Evolutionary conservation across 2,113 vertebrate genomes (phyloP).

Genomic region (Proteles cristata): DNA sequence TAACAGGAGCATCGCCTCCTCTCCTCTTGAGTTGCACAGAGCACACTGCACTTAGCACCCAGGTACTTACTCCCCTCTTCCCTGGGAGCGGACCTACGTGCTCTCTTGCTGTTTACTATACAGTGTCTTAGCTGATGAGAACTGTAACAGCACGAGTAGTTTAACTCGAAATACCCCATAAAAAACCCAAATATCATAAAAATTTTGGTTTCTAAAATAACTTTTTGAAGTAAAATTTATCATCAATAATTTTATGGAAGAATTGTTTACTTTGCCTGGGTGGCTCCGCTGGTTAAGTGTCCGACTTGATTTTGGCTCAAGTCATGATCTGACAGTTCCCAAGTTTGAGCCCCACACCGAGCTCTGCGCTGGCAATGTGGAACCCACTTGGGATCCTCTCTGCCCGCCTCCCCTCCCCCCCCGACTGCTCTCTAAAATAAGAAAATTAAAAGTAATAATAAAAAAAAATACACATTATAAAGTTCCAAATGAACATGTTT

Average conservation of each 20-base stretch:
- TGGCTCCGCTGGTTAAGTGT: no score
- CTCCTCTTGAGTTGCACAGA: neutral
- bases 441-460: no score
- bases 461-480: neutral
- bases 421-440: no score
- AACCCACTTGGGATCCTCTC: no score
- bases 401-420: no score
- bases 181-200: neutral
- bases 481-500: neutral
- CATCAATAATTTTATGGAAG: neutral
- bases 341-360: no score
- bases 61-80: neutral
- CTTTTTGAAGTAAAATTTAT: neutral
- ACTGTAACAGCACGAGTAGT: neutral
- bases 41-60: neutral
- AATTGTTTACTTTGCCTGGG: neutral
- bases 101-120: neutral
- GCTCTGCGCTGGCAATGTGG: no score
- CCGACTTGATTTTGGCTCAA: no score
- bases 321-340: no score
- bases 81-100: neutral
- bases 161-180: neutral
- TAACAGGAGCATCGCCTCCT: neutral
- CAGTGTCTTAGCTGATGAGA: neutral
- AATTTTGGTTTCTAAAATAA: conserved; percentile 2